Conservation (phyloP, 2,797 vertebrate species). For the Scolopax rusticola region DNA sequence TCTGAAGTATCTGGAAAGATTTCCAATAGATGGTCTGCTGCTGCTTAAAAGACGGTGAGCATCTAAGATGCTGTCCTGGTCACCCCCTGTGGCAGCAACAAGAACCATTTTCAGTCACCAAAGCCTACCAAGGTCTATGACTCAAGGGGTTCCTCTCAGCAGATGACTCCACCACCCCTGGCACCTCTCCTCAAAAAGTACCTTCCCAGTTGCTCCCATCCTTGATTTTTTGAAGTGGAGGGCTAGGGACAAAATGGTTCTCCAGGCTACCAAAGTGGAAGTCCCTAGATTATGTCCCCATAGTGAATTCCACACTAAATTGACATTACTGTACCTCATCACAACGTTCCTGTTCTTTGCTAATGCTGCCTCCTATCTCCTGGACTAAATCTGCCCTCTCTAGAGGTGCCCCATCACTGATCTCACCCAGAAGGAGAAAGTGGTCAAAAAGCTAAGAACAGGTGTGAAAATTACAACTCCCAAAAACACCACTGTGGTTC, state of each 20-base stretch:
- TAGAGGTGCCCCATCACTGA: neutral
- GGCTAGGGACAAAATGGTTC: fast-evolving
- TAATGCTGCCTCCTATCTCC: neutral
- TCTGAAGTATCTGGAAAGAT: neutral
- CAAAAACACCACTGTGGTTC: neutral
- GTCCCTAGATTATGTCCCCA: fast-evolving
- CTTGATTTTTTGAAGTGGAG: neutral
- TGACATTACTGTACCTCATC: neutral
- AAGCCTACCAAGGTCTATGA: fast-evolving
- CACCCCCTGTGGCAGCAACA: fast-evolving
- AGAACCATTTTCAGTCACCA: neutral
- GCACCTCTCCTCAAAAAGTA: neutral
- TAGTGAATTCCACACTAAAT: neutral
- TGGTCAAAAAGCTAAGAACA: neutral
- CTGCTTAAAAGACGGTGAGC: neutral
- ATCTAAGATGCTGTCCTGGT: fast-evolving
- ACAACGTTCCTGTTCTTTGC: neutral
- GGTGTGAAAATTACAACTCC: neutral
- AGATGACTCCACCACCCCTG: neutral
- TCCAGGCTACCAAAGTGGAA: neutral
- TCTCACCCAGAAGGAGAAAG: neutral
- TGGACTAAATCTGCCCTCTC: neutral
- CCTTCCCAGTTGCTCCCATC: neutral
- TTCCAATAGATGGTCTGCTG: neutral
- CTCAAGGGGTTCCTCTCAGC: fast-evolving